phyloP scores from a whole-genome alignment of 1,140 invertebrate genomes.

The Cyclina sinensis region DNA sequence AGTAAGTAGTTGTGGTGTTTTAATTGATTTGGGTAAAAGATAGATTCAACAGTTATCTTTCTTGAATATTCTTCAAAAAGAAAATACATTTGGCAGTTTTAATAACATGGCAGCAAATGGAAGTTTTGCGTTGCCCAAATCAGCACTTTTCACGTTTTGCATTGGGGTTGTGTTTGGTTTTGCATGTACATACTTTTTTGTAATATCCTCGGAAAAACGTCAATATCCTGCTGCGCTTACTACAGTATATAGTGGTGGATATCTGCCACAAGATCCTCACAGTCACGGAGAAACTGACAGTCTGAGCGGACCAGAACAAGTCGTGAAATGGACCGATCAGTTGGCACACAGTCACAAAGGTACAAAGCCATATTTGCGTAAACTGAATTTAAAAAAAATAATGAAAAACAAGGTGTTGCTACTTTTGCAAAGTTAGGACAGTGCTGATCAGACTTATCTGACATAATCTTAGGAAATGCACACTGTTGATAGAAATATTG shows the following conservation, averaged over 20 bases:
- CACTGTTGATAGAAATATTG: too few relatives aligned
- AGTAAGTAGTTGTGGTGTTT: too few relatives aligned
- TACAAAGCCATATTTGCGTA: neutral
- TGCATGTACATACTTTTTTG: slow-evolving; percentile 70
- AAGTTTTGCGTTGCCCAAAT: slow-evolving; percentile 46
- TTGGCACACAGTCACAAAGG: slow-evolving; percentile 72
- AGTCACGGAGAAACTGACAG: slow-evolving; percentile 72
- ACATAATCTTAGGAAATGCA: too few relatives aligned
- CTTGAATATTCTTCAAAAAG: neutral
- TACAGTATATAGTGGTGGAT: slow-evolving; percentile 23
- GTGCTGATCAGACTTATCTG: too few relatives aligned
- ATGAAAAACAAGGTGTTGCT: too few relatives aligned
- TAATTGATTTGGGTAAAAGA: too few relatives aligned
- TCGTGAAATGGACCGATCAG: slow-evolving; percentile 72
- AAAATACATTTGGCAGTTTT: neutral
- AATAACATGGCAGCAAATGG: slow-evolving; percentile 43
- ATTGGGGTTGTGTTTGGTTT: slow-evolving; percentile 73
- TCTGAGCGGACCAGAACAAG: slow-evolving; percentile 66
- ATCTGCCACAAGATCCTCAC: slow-evolving; percentile 71
- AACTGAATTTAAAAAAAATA: too few relatives aligned
- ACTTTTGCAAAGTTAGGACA: too few relatives aligned
- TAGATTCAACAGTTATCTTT: neutral
- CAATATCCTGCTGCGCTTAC: neutral
- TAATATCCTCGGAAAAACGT: slow-evolving; percentile 29
- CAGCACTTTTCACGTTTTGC: slow-evolving; percentile 67